Evolutionary conservation across 2,113 vertebrate genomes (phyloP), one percentile per base, ranked within the genome.

Genomic region (Toxotes jaculatrix): DNA sequence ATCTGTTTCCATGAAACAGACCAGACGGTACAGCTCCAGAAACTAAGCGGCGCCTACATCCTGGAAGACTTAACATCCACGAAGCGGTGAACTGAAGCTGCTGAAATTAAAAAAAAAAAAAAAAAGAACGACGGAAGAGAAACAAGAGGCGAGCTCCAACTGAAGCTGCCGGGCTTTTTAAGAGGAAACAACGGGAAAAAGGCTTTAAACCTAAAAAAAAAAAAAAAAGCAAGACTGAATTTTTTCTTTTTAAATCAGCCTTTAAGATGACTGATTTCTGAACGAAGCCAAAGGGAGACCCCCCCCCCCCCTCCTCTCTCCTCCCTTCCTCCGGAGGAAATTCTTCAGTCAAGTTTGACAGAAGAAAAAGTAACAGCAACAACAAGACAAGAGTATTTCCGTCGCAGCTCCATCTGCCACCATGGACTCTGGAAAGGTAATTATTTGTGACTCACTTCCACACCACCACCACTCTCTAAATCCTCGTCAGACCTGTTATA

Each of bases 401-500:
- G 27, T 27, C 27, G 27, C 27, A 27, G 27, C 27, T 27, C 27
- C 27, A 27, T 27, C 27, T 27, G 76, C 80, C 80, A 90, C 59
- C 74, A 93, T 93, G 92, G 92, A 92, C 19, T 69, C 87, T 0
- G 90, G 79, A 77, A 93, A 93, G 92, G 92, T 93, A 91, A 68
- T 12, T 56, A 9, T 68, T 10, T n/a, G n/a, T 12, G 11, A 32
- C 19, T 9, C 17, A 8, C 14, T 0, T 42, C 9, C 38, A 40
- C 12, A 6, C 5, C 9, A 34, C 17, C n/a, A 56, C 10, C 1
- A 8, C 31, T 6, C 23, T 8, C 21, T 2, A 1, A 31, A 42
- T 43, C 17, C 3, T 27, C 2, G 60, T n/a, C 19, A 21, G 19
- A 62, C 63, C 42, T 19, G 27, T 45, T 27, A 21, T 27, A 27